Evolutionary conservation across 2,113 vertebrate species (phyloP).

Genomic region (Lasiurus borealis): DNA sequence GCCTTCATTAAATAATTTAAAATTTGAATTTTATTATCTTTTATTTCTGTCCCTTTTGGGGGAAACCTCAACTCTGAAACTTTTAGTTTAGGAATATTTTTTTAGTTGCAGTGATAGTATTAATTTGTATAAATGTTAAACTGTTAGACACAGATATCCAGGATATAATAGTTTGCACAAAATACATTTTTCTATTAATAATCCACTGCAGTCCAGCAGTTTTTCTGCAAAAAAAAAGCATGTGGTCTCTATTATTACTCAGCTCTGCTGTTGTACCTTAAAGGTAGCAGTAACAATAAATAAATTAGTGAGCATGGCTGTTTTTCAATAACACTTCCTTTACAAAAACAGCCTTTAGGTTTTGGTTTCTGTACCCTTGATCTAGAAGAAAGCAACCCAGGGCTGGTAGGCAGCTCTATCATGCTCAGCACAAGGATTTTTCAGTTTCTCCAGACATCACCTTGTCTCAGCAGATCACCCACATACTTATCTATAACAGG

Average conservation of each 20-base stretch:
- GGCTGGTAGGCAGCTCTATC: not conserved
- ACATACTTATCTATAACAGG: not conserved
- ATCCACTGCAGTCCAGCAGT: not conserved
- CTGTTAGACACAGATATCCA: not conserved
- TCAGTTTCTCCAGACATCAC: not conserved
- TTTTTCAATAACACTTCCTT: not conserved
- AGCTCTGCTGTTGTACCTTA: not conserved
- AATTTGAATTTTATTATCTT: slow-evolving; percentile 26
- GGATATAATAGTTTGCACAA: not conserved
- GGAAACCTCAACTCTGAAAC: not conserved
- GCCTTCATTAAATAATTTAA: not conserved
- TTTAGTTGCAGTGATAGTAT: not conserved
- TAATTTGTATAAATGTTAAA: not conserved
- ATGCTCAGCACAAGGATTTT: not conserved
- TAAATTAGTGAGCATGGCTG: not conserved
- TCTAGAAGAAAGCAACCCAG: not conserved
- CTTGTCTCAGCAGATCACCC: not conserved
- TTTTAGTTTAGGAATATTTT: not conserved
- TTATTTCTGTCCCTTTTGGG: not conserved
- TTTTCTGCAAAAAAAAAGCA: not conserved
- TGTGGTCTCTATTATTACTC: not conserved
- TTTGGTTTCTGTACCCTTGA: not conserved
- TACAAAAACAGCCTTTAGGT: not conserved
- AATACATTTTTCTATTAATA: not conserved
- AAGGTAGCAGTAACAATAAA: not conserved